Base-by-base conservation (phyloP, 2,113 vertebrate species). In the Panurus biarmicus region DNA sequence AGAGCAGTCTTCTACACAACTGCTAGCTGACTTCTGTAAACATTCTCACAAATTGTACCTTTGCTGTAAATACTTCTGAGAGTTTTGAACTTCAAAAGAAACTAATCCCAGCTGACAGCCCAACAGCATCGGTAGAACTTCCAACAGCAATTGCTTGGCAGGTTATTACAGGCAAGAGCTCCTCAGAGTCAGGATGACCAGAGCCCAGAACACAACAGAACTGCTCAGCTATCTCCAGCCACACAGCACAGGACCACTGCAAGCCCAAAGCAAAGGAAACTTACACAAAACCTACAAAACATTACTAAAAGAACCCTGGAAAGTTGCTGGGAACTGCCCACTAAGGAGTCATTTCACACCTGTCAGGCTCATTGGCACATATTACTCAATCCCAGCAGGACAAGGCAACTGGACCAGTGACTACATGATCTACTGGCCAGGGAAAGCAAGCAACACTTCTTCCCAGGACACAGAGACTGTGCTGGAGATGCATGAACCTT, bases 161-260 rank as follows among this genome's bases (percentile, higher is more conserved):
- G 40, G 48, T 69, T 76, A 76, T 44, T 69, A 67, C 28, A 79
- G 36, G 42, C 21, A 12, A 50, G 17, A 13, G 10, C 25, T 38
- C 71, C 35, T 20, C 53, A 58, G 31, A 85, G 33, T 26, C 58
- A n/a, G 42, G 28, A 57, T 19, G 18, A 66, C 33, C 53, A 62
- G 44, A 82, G 50, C 31, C 11, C 36, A n/a, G n/a, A 91, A 66
- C 2, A 3, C 18, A 77, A 51, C 3, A 79, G 9, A 64, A 69
- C 24, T 33, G 29, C 48, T 48, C 4, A 1, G 18, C 1, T 38
- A 25, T 20, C 69, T 73, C 33, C 9, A 9, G 36, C 28, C 60
- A 48, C 0, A 0, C 2, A 80, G 17, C 6, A 4, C 8, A 3
- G 2, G 26, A 72, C 28, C 51, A 26, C 45, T 21, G 13, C 33